Base-by-base conservation (phyloP, 2,113 vertebrate species). In the Cervus canadensis region DNA sequence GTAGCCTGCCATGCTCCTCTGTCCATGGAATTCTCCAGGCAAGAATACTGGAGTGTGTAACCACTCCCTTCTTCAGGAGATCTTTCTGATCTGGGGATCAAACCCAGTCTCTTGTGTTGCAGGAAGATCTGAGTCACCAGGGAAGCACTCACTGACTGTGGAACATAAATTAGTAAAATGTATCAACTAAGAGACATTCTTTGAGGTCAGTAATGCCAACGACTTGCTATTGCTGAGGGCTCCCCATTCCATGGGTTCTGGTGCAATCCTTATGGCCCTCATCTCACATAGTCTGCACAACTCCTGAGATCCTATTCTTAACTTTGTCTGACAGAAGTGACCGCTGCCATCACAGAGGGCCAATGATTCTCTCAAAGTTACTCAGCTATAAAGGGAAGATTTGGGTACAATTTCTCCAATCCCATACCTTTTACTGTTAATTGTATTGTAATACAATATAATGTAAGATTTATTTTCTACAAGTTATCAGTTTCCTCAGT, bases 241-340 rank as follows among this genome's bases (percentile, higher is more conserved):
- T 60, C 16, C 36, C 1, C 25, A 15, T 57, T 7, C 50, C n/a
- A 6, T 1, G 0, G 64, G 30, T 19, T 82, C 17, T 2, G 1
- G 28, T 6, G 6, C 12, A 52, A 10, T 14, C 11, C 45, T 30
- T 56, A 5, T 4, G 40, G 21, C 16, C 36, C 8, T 4, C 6
- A 16, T n/a, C 4, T 17, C 23, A 17, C 28, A 25, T 56, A 15
- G 6, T 36, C 17, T 28, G 14, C 5, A 33, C 2, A 25, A 33
- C 16, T 19, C n/a, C 48, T 33, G 26, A 50, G 48, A 45, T 6
- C 7, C 7, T 36, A 17, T 26, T 59, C 60, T 50, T 84, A n/a
- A 54, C 30, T 5, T 25, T 52, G 3, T 57, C 14, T 2, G 21
- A 40, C 7, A 79, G 83, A 85, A 50, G 50, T 1, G 1, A 59